These are phyloP conservation scores for Diachrysia chrysitis DNA, from an alignment of 2,888 invertebrate genomes.

Conservation along the genomic window DNA sequence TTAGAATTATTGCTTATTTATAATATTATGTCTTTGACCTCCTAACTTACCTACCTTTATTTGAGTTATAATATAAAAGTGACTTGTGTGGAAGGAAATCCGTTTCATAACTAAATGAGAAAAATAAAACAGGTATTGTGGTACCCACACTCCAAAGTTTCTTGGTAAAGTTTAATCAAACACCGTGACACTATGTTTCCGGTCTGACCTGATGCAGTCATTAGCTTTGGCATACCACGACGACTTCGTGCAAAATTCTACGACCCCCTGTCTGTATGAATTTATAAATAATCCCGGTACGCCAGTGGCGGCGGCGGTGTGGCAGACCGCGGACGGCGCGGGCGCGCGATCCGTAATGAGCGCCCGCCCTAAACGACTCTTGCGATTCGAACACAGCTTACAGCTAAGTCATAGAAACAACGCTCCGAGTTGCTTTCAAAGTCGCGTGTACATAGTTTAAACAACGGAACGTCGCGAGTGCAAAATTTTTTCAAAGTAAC, in stretches of 20 bases:
- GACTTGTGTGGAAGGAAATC: conserved; percentile 12
- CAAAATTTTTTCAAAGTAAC: conserved; percentile 58
- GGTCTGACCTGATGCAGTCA: conserved; percentile 79
- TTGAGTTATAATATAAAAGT: neutral
- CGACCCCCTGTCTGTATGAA: conserved; percentile 88
- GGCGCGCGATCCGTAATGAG: conserved; percentile 84
- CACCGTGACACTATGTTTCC: conserved; percentile 70
- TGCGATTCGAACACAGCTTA: conserved; percentile 70
- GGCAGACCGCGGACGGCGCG: conserved; percentile 88
- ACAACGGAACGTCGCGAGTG: conserved; percentile 63
- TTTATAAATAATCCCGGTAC: conserved; percentile 88
- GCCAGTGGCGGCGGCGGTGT: conserved; percentile 88
- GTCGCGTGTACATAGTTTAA: conserved; percentile 31
- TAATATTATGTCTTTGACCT: neutral
- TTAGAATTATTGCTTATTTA: conserved; percentile 25
- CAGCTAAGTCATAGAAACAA: conserved; percentile 47
- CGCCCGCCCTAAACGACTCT: conserved; percentile 80
- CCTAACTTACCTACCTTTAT: neutral
- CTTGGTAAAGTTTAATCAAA: conserved; percentile 36
- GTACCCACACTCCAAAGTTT: neutral
- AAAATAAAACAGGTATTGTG: neutral
- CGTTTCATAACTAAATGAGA: conserved; percentile 13
- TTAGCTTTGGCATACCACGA: conserved; percentile 80
- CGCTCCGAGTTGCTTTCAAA: conserved; percentile 31
- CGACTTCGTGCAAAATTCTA: conserved; percentile 85